Conservation (phyloP, 2,113 vertebrate species). For the Nesoenas mayeri region DNA sequence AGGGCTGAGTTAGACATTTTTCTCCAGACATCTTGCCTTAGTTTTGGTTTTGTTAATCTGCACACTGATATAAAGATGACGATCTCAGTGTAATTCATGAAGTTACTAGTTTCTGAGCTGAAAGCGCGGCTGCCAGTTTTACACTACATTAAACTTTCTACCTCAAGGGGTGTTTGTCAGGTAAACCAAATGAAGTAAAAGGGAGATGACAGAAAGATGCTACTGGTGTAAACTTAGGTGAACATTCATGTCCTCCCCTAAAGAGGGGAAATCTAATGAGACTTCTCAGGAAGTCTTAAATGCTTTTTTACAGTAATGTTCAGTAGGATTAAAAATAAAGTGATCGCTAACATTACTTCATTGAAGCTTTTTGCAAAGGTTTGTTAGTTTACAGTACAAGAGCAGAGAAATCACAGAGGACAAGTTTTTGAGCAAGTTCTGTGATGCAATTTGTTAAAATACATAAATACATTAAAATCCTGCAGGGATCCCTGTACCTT, state of each 20-base stretch:
- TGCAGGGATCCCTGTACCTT: neutral
- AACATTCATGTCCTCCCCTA: neutral
- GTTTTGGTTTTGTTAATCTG: constrained; percentile 32
- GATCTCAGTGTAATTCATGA: constrained; percentile 31
- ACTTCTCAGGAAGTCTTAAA: neutral
- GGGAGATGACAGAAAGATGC: neutral
- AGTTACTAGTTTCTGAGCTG: neutral
- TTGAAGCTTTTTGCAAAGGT: neutral
- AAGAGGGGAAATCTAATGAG: neutral
- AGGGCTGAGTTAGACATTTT: constrained; percentile 38
- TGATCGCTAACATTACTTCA: neutral
- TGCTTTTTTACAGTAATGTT: rapidly evolving
- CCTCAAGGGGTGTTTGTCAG: neutral
- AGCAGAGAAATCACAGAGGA: neutral
- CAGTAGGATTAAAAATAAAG: neutral
- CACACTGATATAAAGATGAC: constrained; percentile 4
- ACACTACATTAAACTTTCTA: neutral
- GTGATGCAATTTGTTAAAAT: neutral
- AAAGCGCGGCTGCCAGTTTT: neutral
- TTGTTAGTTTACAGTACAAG: neutral
- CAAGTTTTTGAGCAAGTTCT: neutral
- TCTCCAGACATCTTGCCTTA: constrained; percentile 37
- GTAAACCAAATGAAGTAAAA: neutral
- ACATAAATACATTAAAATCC: neutral
- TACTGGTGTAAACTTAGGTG: neutral